Conservation (phyloP, 1,140 invertebrate genomes). For the Drosophila repleta region DNA sequence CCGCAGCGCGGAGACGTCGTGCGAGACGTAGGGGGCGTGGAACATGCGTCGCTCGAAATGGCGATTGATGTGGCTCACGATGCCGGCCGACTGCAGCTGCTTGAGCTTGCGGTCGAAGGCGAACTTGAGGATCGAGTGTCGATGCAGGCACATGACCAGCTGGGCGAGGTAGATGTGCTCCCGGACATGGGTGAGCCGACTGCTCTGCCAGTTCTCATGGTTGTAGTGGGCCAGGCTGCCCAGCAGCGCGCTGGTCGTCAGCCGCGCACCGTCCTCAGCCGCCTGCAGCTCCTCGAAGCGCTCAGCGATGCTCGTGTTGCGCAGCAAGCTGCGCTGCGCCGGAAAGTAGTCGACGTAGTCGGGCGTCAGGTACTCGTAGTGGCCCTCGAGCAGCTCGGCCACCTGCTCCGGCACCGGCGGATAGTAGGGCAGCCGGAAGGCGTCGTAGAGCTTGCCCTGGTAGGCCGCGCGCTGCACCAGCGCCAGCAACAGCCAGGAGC, state of each 20-base stretch:
- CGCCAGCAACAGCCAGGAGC: slow-evolving; percentile 54
- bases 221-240: slow-evolving; percentile 54
- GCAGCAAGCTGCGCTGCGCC: slow-evolving; percentile 30
- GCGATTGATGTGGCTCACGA: slow-evolving; percentile 44
- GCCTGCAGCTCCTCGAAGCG: slow-evolving; percentile 48
- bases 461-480: slow-evolving; percentile 58
- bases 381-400: slow-evolving; percentile 32
- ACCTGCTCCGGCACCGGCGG: slow-evolving; percentile 41
- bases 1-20: slow-evolving; percentile 22
- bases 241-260: slow-evolving; percentile 48
- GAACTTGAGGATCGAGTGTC: slow-evolving; percentile 59
- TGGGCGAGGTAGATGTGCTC: slow-evolving; percentile 66
- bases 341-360: slow-evolving; percentile 62
- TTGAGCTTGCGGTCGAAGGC: slow-evolving; percentile 65
- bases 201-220: slow-evolving; percentile 38
- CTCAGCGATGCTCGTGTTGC: neutral
- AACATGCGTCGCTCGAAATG: slow-evolving; percentile 34
- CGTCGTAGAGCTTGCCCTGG: slow-evolving; percentile 67
- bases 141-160: slow-evolving; percentile 59
- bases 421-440: slow-evolving; percentile 44
- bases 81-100: slow-evolving; percentile 59
- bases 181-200: slow-evolving; percentile 42
- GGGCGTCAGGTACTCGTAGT: slow-evolving; percentile 41
- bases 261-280: neutral
- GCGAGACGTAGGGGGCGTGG: neutral